These are phyloP conservation scores for Diloba caeruleocephala DNA, from an alignment of 2,888 invertebrate species.

Conservation along the genomic window DNA sequence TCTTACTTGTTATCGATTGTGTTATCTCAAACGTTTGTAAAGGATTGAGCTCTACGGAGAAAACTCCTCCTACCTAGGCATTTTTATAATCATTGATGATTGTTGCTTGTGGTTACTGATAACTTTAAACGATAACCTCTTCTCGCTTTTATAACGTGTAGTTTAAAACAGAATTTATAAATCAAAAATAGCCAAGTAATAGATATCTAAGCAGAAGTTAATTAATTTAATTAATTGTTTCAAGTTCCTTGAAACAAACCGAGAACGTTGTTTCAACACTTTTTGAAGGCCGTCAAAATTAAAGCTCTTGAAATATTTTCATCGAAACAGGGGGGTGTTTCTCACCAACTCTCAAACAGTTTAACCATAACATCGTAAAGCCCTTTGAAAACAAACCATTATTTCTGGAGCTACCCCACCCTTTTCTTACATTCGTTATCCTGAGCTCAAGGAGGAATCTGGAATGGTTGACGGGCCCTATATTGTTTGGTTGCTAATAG, in stretches of 20 bases:
- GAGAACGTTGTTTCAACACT: conserved; percentile 32
- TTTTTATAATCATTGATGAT: too few species aligned
- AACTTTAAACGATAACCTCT: conserved; percentile 23
- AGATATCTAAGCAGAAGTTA: conserved; percentile 24
- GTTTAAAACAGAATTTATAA: conserved; percentile 11
- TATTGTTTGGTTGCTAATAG: conserved; percentile 47
- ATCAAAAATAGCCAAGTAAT: conserved; percentile 12
- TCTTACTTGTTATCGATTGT: conserved; percentile 14
- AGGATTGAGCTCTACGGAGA: conserved; percentile 1
- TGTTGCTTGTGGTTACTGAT: too few species aligned
- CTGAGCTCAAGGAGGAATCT: conserved; percentile 11
- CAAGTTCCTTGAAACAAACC: conserved; percentile 25
- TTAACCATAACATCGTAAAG: conserved; percentile 59
- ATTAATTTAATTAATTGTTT: conserved; percentile 39
- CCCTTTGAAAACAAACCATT: conserved; percentile 56
- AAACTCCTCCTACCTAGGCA: too few species aligned
- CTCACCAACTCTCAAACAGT: conserved; percentile 51
- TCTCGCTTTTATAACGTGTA: neutral
- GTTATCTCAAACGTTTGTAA: conserved; percentile 3
- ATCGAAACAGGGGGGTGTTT: conserved; percentile 39
- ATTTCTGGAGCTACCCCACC: conserved; percentile 40
- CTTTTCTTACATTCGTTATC: conserved; percentile 15
- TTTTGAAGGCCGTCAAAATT: conserved; percentile 23
- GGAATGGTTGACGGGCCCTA: conserved; percentile 18
- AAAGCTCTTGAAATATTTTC: conserved; percentile 48